Conservation (phyloP, 2,888 invertebrate genomes). For the Drosophila prolongata region DNA sequence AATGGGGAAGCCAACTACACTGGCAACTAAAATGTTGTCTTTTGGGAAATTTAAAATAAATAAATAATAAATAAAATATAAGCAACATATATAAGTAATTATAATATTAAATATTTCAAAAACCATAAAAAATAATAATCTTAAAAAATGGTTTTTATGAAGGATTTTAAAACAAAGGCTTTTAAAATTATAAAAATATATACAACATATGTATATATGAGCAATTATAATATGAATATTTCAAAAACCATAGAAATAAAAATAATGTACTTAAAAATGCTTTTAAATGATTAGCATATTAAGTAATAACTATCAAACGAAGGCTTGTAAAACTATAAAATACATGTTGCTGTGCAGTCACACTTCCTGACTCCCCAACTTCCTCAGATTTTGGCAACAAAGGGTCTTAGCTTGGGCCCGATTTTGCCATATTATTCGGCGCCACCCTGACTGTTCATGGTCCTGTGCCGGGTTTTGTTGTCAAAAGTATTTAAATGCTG, state of each 20-base stretch:
- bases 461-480: conserved; percentile 55
- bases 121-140: neutral
- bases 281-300: too few species aligned
- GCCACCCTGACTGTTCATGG: conserved; percentile 36
- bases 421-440: conserved; percentile 32
- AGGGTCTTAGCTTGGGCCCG: conserved; percentile 23
- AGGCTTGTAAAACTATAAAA: neutral
- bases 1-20: conserved; percentile 20
- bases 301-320: too few species aligned
- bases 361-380: conserved; percentile 11
- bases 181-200: neutral
- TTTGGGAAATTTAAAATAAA: neutral
- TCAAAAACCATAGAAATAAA: neutral
- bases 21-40: neutral
- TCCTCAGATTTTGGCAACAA: conserved; percentile 27
- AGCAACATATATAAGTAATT: neutral
- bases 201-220: neutral
- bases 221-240: neutral
- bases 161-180: too few species aligned
- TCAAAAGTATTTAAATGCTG: conserved; percentile 73
- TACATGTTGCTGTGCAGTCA: conserved; percentile 5
- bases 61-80: neutral
- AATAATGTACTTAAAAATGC: too few species aligned
- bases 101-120: neutral
- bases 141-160: too few species aligned